phyloP scores from a whole-genome alignment of 2,797 vertebrate genomes.

The Gymnocypris eckloni region DNA sequence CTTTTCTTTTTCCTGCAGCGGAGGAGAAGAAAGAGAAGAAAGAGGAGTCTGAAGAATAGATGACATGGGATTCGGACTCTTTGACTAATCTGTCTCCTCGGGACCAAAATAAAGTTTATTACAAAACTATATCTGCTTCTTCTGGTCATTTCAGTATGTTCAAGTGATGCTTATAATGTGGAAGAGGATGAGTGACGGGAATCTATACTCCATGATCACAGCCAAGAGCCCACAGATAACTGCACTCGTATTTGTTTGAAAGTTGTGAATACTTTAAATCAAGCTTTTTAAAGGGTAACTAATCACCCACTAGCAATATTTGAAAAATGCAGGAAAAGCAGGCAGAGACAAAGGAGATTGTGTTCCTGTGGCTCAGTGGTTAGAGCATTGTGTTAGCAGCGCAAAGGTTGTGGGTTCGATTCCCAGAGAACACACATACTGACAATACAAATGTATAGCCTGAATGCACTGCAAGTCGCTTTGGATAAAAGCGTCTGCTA shows the following conservation, averaged over 20 bases:
- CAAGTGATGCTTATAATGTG: neutral
- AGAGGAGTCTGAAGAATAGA: constrained; percentile 95
- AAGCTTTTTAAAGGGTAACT: neutral
- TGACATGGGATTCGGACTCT: constrained; percentile 96
- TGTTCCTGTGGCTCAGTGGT: no score
- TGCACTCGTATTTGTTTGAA: neutral
- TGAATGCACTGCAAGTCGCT: no score
- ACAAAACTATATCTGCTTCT: constrained; percentile 39
- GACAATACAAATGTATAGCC: no score
- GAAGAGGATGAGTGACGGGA: neutral
- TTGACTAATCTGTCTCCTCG: constrained; percentile 80
- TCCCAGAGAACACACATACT: no score
- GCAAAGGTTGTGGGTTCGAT: no score
- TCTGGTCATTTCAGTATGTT: neutral
- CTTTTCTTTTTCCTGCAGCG: constrained; percentile 59
- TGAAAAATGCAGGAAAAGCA: no score
- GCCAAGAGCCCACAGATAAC: neutral
- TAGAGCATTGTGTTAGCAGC: no score
- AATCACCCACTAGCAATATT: no score
- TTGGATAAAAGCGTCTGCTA: no score
- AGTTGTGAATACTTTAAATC: neutral
- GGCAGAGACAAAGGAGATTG: no score
- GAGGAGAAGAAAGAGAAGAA: constrained; percentile 98
- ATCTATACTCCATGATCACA: neutral
- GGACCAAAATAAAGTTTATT: constrained; percentile 71